Conservation (phyloP, 1,140 invertebrate genomes). For the Caenorhabditis tropicalis region DNA sequence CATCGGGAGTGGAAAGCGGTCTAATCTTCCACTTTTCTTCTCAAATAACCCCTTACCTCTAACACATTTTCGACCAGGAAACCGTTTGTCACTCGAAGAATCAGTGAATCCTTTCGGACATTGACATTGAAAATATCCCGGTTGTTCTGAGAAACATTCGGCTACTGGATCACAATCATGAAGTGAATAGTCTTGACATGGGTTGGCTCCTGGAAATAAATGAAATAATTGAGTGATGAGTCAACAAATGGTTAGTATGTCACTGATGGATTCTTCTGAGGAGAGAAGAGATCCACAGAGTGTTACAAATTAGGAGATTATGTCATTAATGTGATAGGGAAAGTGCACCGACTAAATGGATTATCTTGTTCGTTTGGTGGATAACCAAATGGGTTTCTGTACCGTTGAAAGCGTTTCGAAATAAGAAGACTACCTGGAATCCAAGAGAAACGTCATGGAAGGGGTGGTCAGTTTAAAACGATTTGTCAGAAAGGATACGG, state of each 20-base stretch:
- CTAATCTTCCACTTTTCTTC: not conserved
- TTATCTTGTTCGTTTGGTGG: too few relatives aligned
- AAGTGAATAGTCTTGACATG: conserved; percentile 70
- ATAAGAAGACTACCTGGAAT: too few relatives aligned
- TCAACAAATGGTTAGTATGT: not conserved
- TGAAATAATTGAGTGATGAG: not conserved
- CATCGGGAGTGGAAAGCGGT: not conserved
- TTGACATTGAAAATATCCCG: conserved; percentile 70
- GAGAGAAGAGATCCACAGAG: too few relatives aligned
- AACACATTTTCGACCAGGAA: conserved; percentile 68
- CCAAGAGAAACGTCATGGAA: too few relatives aligned
- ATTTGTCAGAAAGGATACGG: too few relatives aligned
- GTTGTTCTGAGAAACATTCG: conserved; percentile 70
- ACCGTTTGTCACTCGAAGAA: conserved; percentile 58
- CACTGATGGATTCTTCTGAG: not conserved
- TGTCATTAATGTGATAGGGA: too few relatives aligned
- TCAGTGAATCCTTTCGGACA: conserved; percentile 68
- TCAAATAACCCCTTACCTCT: conserved; percentile 63
- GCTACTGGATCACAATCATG: conserved; percentile 70
- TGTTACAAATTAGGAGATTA: too few relatives aligned
- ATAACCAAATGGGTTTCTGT: too few relatives aligned
- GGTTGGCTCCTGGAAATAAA: conserved; percentile 64
- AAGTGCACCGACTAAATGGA: too few relatives aligned
- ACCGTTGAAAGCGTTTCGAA: too few relatives aligned
- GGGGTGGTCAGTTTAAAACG: too few relatives aligned